Base-by-base conservation (phyloP, 1,140 invertebrate genomes). In the Dreissena polymorpha region DNA sequence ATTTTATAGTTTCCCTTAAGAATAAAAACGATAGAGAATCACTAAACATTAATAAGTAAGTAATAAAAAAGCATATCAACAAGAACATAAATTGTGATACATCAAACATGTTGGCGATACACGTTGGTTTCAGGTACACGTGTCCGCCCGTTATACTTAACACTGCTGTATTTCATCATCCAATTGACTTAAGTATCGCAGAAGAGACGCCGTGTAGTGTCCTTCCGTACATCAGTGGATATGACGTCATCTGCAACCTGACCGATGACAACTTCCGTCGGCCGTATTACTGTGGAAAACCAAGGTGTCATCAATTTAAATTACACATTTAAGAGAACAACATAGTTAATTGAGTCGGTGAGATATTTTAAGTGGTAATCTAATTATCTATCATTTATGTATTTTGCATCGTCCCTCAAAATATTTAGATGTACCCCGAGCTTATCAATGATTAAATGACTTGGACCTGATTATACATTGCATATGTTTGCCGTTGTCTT, bases 201-300 rank as follows among this genome's bases (percentile, higher is more conserved):
- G 81, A 83, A 69, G 68, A 70, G 7, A 87, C 86, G 0, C 63
- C 85, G 29, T 87, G 86, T 68, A 70, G 65, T 16, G 27, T 69
- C 10, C 13, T 64, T 53, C 76, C 71, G 12, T 39, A 69, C 13
- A 69, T 87, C 23, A 76, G 77, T 1, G 84, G 84, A 55, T 84
- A 80, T 60, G 50, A 14, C 10, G 55, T 71, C 0, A 53, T 87
- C 23, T 87, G 86, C 72, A 86, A 87, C 50, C 75, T 87, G 18
- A 87, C 84, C 0, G 21, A 57, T 7, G 71, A 67, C 0, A 87
- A 87, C 67, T 82, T 78, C 21, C 80, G 77, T 1, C 14, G 82
- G 39, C 86, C 84, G 5, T 86, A 80, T 77, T 86, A 77, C 63
- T 87, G 86, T 55, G 84, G 86, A 29, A 60, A 76, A 50, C 86